A percentile compares a stretch with the other conserved stretches of the same genome.
phyloP scores from a whole-genome alignment of 1,140 invertebrate genomes.

The Drosophila nikananu region DNA sequence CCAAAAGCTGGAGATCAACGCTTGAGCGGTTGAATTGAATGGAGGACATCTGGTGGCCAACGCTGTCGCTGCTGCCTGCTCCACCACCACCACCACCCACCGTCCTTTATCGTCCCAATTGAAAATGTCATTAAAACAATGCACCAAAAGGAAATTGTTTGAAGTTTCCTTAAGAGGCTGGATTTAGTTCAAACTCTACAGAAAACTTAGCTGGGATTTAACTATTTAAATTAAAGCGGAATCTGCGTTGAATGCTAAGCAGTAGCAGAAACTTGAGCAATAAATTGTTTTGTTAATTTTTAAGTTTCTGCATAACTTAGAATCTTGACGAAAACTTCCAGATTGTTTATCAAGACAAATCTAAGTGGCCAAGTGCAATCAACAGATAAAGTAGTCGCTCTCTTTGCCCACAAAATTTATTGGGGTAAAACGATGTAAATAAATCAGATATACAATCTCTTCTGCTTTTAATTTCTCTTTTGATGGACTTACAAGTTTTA shows the following conservation, averaged over 20 bases:
- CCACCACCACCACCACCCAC: constrained; percentile 2
- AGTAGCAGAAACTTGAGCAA: constrained; percentile 20
- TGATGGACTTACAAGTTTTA: neutral
- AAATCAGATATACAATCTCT: constrained; percentile 7
- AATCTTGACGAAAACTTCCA: constrained; percentile 16
- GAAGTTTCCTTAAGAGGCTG: constrained; percentile 4
- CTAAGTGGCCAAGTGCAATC: constrained; percentile 13
- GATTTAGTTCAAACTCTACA: constrained; percentile 20
- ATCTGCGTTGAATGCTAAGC: constrained; percentile 24
- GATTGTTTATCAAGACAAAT: constrained; percentile 16
- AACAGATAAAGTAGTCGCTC: constrained; percentile 4
- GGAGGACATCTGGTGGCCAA: constrained; percentile 36
- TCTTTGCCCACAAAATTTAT: neutral
- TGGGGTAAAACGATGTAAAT: neutral
- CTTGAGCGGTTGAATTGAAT: constrained; percentile 42
- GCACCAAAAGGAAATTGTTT: constrained; percentile 35
- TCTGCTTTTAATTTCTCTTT: neutral
- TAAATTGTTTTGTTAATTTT: constrained; percentile 17
- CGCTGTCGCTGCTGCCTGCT: neutral
- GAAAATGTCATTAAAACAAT: constrained; percentile 74
- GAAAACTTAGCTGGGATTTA: constrained; percentile 14
- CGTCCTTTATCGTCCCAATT: constrained; percentile 48
- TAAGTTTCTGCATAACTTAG: constrained; percentile 27
- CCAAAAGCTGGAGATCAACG: constrained; percentile 50
- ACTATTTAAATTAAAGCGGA: constrained; percentile 27